These are phyloP conservation scores for Limnothrissa miodon DNA, from an alignment of 2,113 vertebrate species.

Conservation along the genomic window DNA sequence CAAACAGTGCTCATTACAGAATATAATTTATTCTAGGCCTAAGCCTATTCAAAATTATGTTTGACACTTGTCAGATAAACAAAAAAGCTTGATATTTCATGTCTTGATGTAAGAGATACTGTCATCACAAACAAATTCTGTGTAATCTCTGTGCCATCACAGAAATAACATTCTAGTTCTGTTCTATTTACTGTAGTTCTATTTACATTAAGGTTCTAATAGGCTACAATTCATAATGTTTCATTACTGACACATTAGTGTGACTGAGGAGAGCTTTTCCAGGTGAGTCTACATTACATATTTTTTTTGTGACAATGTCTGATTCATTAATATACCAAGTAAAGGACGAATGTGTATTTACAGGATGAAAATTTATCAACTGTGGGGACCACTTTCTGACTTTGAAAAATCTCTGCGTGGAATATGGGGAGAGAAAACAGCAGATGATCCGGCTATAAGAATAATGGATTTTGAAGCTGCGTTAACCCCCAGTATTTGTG, in stretches of 20 bases:
- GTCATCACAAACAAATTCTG: background rate
- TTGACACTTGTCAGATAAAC: background rate
- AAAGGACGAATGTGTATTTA: background rate
- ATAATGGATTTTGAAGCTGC: background rate
- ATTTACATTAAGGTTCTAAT: no score
- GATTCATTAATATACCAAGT: background rate
- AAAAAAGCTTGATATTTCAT: background rate
- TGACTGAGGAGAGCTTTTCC: background rate
- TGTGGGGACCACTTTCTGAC: slow-evolving; percentile 10
- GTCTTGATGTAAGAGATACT: background rate
- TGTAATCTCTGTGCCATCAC: background rate
- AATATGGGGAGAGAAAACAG: background rate
- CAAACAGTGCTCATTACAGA: no score
- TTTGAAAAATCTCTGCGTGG: background rate
- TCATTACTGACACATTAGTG: background rate
- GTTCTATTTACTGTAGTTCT: no score
- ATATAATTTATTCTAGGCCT: no score
- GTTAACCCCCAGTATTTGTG: background rate
- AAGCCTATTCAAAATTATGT: no score
- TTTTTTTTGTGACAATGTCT: background rate
- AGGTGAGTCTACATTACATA: background rate
- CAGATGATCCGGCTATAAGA: background rate
- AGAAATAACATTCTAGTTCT: background rate
- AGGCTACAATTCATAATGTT: background rate
- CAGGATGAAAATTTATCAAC: background rate